These are phyloP conservation scores for Phortica variegata DNA, from an alignment of 1,140 invertebrate species.

Conservation along the genomic window DNA sequence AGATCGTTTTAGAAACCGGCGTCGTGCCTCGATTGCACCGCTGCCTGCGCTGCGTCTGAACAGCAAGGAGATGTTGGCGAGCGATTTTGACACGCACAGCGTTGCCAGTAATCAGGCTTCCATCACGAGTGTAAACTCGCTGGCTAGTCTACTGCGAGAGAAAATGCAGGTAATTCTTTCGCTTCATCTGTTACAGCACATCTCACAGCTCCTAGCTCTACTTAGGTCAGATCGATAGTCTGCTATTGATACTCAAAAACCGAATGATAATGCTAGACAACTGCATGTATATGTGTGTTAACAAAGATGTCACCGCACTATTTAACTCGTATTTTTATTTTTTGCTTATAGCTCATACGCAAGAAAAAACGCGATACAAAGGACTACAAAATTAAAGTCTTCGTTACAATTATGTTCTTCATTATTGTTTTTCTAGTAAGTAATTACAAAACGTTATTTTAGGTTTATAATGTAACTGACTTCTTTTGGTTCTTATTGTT, in stretches of 20 bases:
- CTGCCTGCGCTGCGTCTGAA: conserved; percentile 49
- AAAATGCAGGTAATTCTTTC: conserved; percentile 82
- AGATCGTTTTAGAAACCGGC: conserved; percentile 48
- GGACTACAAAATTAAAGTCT: conserved; percentile 74
- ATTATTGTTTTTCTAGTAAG: conserved; percentile 71
- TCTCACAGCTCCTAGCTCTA: no score
- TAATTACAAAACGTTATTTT: neutral
- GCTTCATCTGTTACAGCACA: no score
- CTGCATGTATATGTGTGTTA: no score
- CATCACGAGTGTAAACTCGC: conserved; percentile 78
- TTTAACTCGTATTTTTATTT: conserved; percentile 60
- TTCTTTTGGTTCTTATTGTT: no score
- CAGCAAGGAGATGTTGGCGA: conserved; percentile 53
- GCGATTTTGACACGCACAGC: conserved; percentile 53
- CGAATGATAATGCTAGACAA: no score
- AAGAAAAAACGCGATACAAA: conserved; percentile 65
- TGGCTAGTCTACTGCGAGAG: conserved; percentile 77
- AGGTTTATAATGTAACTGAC: neutral
- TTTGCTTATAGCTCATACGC: conserved; percentile 62
- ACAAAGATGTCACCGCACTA: no score
- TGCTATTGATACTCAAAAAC: no score
- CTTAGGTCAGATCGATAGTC: no score
- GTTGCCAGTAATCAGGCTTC: conserved; percentile 60
- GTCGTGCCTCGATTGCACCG: conserved; percentile 50
- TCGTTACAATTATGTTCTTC: conserved; percentile 78